Evolutionary conservation across 2,113 vertebrate species (phyloP).

Genomic region (Girardinichthys multiradiatus): DNA sequence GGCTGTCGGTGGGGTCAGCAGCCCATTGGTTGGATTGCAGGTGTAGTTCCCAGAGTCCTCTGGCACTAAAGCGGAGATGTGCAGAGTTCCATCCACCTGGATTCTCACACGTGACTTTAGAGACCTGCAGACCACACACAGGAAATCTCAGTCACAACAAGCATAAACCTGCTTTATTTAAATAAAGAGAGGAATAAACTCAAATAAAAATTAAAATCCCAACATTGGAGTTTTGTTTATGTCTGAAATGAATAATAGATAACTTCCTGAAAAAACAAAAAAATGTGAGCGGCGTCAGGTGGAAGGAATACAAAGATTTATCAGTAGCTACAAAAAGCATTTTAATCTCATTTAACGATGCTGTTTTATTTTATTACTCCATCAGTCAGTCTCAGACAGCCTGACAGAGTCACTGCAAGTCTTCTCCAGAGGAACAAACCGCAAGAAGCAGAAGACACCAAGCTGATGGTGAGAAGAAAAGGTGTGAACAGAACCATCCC

Average conservation of each 20-base stretch:
- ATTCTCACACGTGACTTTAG: constrained; percentile 91
- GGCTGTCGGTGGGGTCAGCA: constrained; percentile 85
- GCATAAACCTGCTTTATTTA: constrained; percentile 1
- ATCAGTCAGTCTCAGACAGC: not conserved
- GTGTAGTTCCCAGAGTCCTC: constrained; percentile 90
- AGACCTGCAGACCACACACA: constrained; percentile 71
- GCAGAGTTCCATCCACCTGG: constrained; percentile 91
- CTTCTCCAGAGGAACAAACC: not conserved
- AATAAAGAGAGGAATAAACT: constrained; percentile 19
- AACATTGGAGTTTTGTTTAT: constrained; percentile 26
- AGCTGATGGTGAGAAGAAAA: not conserved
- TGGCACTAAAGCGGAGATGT: constrained; percentile 82
- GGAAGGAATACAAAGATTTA: not conserved
- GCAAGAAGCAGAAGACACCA: not conserved
- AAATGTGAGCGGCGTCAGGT: constrained; percentile 6
- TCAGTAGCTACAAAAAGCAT: not conserved
- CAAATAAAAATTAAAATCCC: constrained; percentile 15
- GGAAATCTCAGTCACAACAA: constrained; percentile 6
- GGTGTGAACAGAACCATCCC: not conserved
- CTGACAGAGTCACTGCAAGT: too few relatives aligned
- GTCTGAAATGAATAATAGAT: constrained; percentile 5
- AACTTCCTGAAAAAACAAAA: not conserved
- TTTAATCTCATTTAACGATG: constrained; percentile 8
- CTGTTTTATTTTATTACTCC: constrained; percentile 5
- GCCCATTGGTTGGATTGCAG: constrained; percentile 91